These are phyloP conservation scores for Mesochorus sp. DNA, from an alignment of 2,888 invertebrate species.

Conservation along the genomic window DNA sequence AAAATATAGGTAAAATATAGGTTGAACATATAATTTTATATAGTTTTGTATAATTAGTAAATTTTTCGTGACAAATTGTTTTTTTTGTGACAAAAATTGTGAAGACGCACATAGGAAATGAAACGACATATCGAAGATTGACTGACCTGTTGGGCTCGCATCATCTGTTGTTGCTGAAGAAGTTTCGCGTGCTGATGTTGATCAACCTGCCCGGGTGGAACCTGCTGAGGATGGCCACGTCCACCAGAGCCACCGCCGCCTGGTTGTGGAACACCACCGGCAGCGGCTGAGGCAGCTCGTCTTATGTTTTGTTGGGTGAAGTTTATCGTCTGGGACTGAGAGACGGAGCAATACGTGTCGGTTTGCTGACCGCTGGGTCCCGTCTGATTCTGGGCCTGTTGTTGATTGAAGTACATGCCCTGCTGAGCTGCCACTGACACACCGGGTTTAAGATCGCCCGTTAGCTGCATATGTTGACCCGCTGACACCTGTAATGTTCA, in stretches of 20 bases:
- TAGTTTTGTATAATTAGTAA: too few species aligned
- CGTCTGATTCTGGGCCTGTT: constrained; percentile 75
- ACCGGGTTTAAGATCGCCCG: constrained; percentile 88
- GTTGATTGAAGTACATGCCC: constrained; percentile 88
- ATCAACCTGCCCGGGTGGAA: constrained; percentile 78
- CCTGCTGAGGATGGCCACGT: constrained; percentile 78
- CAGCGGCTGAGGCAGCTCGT: constrained; percentile 82
- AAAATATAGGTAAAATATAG: too few species aligned
- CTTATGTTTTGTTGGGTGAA: constrained; percentile 89
- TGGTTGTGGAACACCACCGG: constrained; percentile 78
- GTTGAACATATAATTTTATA: too few species aligned
- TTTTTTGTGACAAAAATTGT: too few species aligned
- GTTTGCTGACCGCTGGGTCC: constrained; percentile 80
- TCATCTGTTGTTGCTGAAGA: constrained; percentile 84
- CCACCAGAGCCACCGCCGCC: constrained; percentile 64
- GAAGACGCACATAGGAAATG: neutral
- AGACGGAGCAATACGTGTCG: constrained; percentile 87
- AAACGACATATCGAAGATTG: neutral
- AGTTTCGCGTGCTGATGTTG: constrained; percentile 87
- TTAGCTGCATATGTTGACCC: constrained; percentile 92
- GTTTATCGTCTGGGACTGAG: constrained; percentile 93
- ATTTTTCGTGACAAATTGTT: too few species aligned
- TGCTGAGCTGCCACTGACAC: constrained; percentile 93
- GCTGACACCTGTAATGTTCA: constrained; percentile 88
- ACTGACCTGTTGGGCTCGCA: constrained; percentile 79